Conservation (phyloP, 1,140 invertebrate genomes). For the Trachymyrmex cornetzi region DNA sequence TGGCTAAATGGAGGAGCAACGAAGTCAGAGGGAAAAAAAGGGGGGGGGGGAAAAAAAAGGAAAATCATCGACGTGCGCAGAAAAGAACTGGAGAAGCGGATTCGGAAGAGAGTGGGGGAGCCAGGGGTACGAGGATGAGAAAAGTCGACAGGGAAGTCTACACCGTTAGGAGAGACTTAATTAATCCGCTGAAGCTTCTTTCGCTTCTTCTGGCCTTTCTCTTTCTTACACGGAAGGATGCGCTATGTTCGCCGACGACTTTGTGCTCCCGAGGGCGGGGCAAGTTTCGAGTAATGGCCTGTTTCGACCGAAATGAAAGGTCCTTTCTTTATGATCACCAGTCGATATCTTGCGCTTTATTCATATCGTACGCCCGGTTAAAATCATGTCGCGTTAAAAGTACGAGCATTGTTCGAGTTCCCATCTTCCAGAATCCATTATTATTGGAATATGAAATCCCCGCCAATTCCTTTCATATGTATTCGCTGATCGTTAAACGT, state of each 20-base stretch:
- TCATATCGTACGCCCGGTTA: slow-evolving; percentile 45
- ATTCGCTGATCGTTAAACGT: not conserved
- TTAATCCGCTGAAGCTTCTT: slow-evolving; percentile 72
- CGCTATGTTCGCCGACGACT: slow-evolving; percentile 65
- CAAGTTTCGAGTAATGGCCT: slow-evolving; percentile 63
- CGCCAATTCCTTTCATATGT: not conserved
- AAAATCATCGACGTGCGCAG: slow-evolving; percentile 47
- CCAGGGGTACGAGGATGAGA: slow-evolving; percentile 68
- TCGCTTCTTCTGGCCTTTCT: slow-evolving; percentile 45
- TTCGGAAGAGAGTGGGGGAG: slow-evolving; percentile 57
- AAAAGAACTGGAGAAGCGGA: slow-evolving; percentile 64
- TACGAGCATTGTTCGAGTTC: slow-evolving; percentile 14
- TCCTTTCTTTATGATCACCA: slow-evolving; percentile 65
- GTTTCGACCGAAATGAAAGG: slow-evolving; percentile 55
- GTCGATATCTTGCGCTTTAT: slow-evolving; percentile 61
- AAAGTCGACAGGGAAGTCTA: slow-evolving; percentile 75
- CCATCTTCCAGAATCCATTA: slow-evolving; percentile 30
- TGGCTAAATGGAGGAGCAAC: slow-evolving; percentile 70
- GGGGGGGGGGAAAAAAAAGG: not conserved
- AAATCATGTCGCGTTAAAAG: slow-evolving; percentile 56
- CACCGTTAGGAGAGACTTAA: slow-evolving; percentile 75
- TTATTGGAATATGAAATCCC: slow-evolving; percentile 13
- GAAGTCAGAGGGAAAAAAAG: slow-evolving; percentile 41
- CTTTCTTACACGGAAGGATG: slow-evolving; percentile 58
- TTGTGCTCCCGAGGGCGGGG: slow-evolving; percentile 48